phyloP scores from a whole-genome alignment of 2,113 vertebrate species.

The Cavia aperea region DNA sequence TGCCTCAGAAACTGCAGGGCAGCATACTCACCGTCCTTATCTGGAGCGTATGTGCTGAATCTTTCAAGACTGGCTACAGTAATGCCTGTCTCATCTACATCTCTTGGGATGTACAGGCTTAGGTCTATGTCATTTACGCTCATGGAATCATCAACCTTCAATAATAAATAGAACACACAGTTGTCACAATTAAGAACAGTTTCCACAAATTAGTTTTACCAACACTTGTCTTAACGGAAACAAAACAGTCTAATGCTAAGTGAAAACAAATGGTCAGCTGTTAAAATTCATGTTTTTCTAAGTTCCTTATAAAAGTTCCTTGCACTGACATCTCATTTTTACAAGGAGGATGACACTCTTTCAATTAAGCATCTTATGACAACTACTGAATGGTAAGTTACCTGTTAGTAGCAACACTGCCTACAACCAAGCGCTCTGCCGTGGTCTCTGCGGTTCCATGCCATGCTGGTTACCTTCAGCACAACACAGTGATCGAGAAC shows the following conservation, averaged over 20 bases:
- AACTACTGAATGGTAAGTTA: neutral
- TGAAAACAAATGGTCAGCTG: conserved; percentile 10
- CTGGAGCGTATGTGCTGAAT: conserved; percentile 78
- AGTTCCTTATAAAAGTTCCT: neutral
- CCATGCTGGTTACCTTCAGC: neutral
- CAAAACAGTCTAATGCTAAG: neutral
- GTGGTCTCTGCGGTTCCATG: neutral
- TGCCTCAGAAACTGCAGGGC: neutral
- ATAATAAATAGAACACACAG: conserved; percentile 32
- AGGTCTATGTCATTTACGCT: conserved; percentile 90
- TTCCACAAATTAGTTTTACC: neutral
- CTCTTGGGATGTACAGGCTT: conserved; percentile 90
- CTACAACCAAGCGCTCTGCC: neutral
- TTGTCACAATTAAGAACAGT: neutral
- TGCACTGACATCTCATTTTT: neutral
- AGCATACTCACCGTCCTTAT: conserved; percentile 79
- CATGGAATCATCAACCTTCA: conserved; percentile 78
- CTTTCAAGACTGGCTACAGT: conserved; percentile 90
- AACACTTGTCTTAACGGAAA: neutral
- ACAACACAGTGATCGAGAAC: neutral
- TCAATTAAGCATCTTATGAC: neutral
- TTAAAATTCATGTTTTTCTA: neutral
- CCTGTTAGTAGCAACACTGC: neutral
- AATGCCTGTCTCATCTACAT: conserved; percentile 92
- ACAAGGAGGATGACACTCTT: neutral